Evolutionary conservation across 2,797 vertebrate genomes (phyloP), one percentile per base, ranked within the genome.

Genomic region (Smutsia temminckii): DNA sequence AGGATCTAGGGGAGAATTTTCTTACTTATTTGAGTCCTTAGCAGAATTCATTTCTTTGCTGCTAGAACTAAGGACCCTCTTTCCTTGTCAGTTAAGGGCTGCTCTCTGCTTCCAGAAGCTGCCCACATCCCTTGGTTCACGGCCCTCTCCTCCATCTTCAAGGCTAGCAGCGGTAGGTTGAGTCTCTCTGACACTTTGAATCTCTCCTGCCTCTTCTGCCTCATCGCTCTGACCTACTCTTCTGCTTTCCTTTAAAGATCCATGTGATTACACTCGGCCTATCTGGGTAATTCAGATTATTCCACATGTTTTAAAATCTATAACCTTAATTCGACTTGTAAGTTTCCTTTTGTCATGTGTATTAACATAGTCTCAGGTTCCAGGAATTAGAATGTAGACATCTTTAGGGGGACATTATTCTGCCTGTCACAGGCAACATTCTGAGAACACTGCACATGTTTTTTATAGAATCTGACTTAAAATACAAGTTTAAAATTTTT

Each of bases 261-360:
- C 2, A n/a, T 29, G 51, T 29, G 7, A 61, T 68, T 63, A 8
- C 10, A 21, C 1, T 14, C 18, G 0, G 1, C 1, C 10, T 8
- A 23, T 23, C 6, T 14, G 7, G 16, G 27, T 68, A 61, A 85
- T 71, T 1, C 16, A 27, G 8, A 55, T 46, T 49, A 77, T 77
- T 51, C 25, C 51, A 8, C 1, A 2, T 63, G 3, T 17, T 46
- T 37, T 63, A 49, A 13, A 3, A 1, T 61, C 46, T 42, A 7
- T 51, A 74, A 59, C 27, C 32, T 78, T 49, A 49, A 77, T 72
- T 74, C 46, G 12, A 89, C 34, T 10, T 64, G 14, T 13, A 53
- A 34, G 3, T 2, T 46, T 49, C 17, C 37, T 68, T 57, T 57
- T 92, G 0, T 29, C 25, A 34, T 51, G 8, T 49, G 20, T 85